Evolutionary conservation across 2,113 vertebrate species (phyloP).

Genomic region (Struthidea cinerea): DNA sequence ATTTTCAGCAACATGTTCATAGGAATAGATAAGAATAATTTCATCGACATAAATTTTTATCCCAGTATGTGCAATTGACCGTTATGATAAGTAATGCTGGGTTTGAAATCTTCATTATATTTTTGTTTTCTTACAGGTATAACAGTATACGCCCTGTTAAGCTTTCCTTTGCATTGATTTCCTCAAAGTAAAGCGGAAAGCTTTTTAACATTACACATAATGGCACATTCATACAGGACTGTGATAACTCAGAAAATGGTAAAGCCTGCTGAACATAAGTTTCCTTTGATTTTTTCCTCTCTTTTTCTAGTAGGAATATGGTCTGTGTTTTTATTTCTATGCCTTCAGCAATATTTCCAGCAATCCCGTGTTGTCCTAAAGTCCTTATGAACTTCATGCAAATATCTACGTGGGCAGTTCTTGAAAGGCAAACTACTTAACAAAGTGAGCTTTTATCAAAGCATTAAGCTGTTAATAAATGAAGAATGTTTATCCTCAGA

Average conservation of each 20-base stretch:
- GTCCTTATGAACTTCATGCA: conserved; percentile 26
- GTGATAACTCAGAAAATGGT: not conserved
- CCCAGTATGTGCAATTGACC: not conserved
- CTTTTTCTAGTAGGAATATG: not conserved
- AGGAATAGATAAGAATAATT: not conserved
- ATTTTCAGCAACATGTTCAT: not conserved
- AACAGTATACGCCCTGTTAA: rapidly evolving
- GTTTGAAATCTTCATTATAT: not conserved
- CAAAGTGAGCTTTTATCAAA: conserved; percentile 68
- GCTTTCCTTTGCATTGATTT: not conserved
- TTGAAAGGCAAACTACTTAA: conserved; percentile 43
- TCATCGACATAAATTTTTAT: not conserved
- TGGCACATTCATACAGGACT: not conserved
- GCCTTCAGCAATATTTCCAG: conserved; percentile 7
- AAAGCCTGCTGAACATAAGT: conserved; percentile 1
- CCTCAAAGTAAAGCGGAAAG: not conserved
- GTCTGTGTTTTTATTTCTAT: conserved; percentile 6
- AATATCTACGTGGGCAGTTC: conserved; percentile 13
- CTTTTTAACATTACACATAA: not conserved
- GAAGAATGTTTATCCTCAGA: conserved; percentile 59
- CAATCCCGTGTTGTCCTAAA: not conserved
- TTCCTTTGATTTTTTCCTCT: conserved; percentile 10
- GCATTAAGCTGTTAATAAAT: conserved; percentile 65
- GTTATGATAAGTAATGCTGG: not conserved
- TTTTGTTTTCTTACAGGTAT: not conserved